Conservation (phyloP, 2,888 invertebrate genomes). For the Meghimatium bilineatum region DNA sequence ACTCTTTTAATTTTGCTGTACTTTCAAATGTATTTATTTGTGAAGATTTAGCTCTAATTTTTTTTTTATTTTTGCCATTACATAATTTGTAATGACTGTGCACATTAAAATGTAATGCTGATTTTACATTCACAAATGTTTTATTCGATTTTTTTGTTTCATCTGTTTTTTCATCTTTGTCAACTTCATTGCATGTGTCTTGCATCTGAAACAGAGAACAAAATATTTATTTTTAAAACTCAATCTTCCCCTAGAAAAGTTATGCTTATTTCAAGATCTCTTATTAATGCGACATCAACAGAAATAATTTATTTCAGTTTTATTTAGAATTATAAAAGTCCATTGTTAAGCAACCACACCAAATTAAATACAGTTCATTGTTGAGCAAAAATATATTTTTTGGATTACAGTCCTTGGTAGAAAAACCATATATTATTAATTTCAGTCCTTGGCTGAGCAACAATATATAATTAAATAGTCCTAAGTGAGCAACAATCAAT, state of each 20-base stretch:
- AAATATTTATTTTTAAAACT: background rate
- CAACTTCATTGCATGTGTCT: slow-evolving; percentile 60
- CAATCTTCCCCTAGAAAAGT: background rate
- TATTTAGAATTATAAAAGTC: no score
- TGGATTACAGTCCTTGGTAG: no score
- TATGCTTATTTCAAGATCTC: background rate
- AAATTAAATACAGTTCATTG: no score
- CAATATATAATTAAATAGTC: no score
- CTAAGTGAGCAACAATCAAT: no score
- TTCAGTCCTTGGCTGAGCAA: no score
- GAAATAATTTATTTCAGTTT: background rate
- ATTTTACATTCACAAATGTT: background rate
- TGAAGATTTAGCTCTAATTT: background rate
- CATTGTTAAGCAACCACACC: no score
- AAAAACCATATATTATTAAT: no score
- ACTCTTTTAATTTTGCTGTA: slow-evolving; percentile 18
- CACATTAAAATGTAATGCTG: background rate
- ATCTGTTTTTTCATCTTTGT: background rate
- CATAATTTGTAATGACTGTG: background rate
- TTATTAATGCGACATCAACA: background rate
- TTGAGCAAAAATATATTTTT: no score
- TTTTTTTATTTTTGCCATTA: slow-evolving; percentile 13
- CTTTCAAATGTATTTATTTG: background rate
- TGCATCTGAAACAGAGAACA: slow-evolving; percentile 54
- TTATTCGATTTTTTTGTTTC: background rate